Conservation (phyloP, 2,797 vertebrate species). For the Botia kubotai region DNA sequence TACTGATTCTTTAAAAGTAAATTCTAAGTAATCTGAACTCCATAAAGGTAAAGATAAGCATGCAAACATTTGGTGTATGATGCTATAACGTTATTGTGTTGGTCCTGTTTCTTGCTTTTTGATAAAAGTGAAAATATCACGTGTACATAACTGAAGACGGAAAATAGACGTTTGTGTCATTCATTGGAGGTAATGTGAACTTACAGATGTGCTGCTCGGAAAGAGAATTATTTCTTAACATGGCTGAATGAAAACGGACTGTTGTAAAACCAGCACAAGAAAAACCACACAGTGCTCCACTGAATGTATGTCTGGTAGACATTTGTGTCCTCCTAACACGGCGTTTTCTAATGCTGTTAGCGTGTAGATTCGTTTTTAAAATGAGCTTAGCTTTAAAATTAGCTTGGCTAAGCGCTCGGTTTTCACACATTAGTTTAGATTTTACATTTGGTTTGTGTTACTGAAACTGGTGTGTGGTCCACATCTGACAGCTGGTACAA, state of each 20-base stretch:
- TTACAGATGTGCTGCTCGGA: constrained; percentile 81
- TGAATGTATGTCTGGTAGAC: constrained; percentile 85
- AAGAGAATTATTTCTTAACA: constrained; percentile 83
- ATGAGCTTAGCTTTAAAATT: no score
- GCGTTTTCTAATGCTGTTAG: constrained; percentile 24
- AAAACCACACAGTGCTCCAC: constrained; percentile 79
- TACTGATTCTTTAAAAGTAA: constrained; percentile 67
- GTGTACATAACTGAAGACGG: constrained; percentile 80
- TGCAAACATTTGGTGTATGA: constrained; percentile 81
- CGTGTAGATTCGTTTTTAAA: constrained; percentile 36
- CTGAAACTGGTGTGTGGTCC: background rate
- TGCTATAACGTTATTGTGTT: constrained; percentile 81
- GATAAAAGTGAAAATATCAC: constrained; percentile 73
- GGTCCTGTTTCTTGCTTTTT: constrained; percentile 80
- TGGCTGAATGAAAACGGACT: constrained; percentile 90
- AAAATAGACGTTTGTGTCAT: constrained; percentile 80
- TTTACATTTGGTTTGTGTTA: constrained; percentile 27
- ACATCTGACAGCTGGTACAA: background rate
- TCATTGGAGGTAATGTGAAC: constrained; percentile 71
- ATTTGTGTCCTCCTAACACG: constrained; percentile 62
- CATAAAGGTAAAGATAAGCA: constrained; percentile 78
- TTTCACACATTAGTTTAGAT: constrained; percentile 33
- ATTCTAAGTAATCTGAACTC: constrained; percentile 69
- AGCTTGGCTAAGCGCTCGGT: constrained; percentile 38
- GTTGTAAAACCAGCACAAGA: constrained; percentile 89